Evolutionary conservation across 2,113 vertebrate species (phyloP).

Genomic region (Xenopus laevis): DNA sequence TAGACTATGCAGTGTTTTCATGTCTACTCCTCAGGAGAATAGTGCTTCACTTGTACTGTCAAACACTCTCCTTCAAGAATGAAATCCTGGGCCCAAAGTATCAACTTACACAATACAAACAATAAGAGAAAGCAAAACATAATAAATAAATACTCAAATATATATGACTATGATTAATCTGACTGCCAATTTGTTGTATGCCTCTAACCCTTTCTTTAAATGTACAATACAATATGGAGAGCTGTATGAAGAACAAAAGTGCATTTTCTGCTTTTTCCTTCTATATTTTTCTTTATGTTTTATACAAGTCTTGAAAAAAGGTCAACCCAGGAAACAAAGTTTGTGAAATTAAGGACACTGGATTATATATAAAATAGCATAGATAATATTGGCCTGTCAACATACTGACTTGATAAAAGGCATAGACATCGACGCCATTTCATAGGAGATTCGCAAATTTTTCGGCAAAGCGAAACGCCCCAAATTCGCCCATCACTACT

Average conservation of each 20-base stretch:
- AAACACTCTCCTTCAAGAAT: conserved; percentile 32
- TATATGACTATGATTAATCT: conserved; percentile 1
- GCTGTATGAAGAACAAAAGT: neutral
- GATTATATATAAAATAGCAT: too few relatives aligned
- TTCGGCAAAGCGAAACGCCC: too few relatives aligned
- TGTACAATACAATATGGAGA: neutral
- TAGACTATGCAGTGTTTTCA: conserved; percentile 15
- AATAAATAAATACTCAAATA: conserved; percentile 17
- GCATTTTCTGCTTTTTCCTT: too few relatives aligned
- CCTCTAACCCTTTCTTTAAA: neutral
- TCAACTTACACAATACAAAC: conserved; percentile 11
- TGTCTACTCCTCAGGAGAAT: conserved; percentile 17
- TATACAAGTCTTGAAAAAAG: too few relatives aligned
- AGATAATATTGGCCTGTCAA: too few relatives aligned
- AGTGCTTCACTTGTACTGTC: conserved; percentile 22
- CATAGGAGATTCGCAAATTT: too few relatives aligned
- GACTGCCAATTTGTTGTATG: neutral
- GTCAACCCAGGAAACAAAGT: too few relatives aligned
- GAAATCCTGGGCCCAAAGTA: conserved; percentile 10
- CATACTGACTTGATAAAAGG: too few relatives aligned
- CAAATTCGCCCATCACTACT: too few relatives aligned
- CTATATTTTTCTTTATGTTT: too few relatives aligned
- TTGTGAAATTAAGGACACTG: too few relatives aligned
- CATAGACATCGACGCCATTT: too few relatives aligned
- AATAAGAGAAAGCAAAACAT: conserved; percentile 5